Evolutionary conservation across 2,113 vertebrate species (phyloP).

Genomic region (Ginglymostoma cirratum): DNA sequence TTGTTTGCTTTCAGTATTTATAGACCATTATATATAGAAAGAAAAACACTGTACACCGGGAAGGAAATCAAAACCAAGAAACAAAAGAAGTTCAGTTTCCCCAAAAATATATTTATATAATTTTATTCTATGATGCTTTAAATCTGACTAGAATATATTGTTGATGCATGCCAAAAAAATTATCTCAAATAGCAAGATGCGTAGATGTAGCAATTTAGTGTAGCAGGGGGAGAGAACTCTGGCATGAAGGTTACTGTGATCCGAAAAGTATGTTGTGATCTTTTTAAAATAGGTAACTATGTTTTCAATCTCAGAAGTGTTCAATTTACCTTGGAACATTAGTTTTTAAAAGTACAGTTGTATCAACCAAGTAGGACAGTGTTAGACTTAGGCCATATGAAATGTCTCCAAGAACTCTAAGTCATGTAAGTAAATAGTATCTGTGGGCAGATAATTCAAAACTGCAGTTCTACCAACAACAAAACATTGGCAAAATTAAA

Average conservation of each 20-base stretch:
- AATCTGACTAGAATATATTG: not conserved
- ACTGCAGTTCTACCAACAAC: not conserved
- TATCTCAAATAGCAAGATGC: not conserved
- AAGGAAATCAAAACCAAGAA: not conserved
- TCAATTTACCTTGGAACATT: not conserved
- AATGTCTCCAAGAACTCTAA: not conserved
- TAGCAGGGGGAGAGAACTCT: not conserved
- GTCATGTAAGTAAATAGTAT: not conserved
- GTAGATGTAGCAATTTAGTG: not conserved
- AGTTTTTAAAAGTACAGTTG: not conserved
- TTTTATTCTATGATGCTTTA: not conserved
- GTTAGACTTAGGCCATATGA: not conserved
- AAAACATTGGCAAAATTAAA: not conserved
- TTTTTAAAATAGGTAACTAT: no score
- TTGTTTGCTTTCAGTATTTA: not conserved
- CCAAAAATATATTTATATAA: no score
- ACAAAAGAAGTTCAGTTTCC: not conserved
- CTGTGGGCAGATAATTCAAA: conserved; percentile 10
- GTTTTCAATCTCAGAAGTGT: no score
- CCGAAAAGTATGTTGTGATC: not conserved
- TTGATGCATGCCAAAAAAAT: not conserved
- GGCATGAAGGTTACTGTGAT: not conserved
- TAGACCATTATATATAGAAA: not conserved
- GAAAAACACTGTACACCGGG: not conserved
- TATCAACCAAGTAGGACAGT: not conserved